These are phyloP conservation scores for Arrhamphus sclerolepis DNA, from an alignment of 2,797 vertebrate species.

Conservation along the genomic window DNA sequence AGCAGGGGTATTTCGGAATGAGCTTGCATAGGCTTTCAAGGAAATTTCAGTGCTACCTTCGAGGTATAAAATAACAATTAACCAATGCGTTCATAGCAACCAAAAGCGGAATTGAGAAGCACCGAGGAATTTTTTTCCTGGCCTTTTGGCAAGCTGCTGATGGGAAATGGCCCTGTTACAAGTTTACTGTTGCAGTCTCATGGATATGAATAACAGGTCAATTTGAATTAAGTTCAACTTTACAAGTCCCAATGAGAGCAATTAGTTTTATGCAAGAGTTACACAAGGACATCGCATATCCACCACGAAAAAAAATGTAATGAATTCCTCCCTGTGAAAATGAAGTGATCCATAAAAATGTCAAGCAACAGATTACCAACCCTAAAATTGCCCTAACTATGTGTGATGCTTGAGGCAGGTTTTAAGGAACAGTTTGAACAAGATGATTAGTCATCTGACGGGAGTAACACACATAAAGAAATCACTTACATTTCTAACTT, in stretches of 20 bases:
- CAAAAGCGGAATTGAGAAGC: conserved; percentile 35
- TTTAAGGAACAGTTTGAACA: conserved; percentile 24
- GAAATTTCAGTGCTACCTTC: conserved; percentile 42
- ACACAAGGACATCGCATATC: conserved; percentile 60
- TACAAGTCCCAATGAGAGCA: conserved; percentile 77
- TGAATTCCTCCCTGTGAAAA: conserved; percentile 66
- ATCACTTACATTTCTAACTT: neutral
- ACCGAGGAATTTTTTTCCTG: conserved; percentile 43
- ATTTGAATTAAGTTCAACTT: conserved; percentile 70
- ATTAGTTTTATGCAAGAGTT: conserved; percentile 71
- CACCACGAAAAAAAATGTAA: conserved; percentile 51
- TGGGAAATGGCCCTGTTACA: conserved; percentile 51
- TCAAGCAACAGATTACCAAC: conserved; percentile 51
- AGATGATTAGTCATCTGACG: conserved; percentile 13
- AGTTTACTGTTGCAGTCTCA: conserved; percentile 51
- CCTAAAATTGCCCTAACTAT: conserved; percentile 35
- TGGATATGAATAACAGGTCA: conserved; percentile 65
- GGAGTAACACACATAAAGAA: conserved; percentile 8
- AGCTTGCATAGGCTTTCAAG: conserved; percentile 35
- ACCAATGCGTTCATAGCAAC: conserved; percentile 52
- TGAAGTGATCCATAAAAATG: conserved; percentile 66
- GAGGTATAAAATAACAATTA: conserved; percentile 57
- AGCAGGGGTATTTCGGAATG: conserved; percentile 25
- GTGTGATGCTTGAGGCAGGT: conserved; percentile 26
- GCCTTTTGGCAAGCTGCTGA: conserved; percentile 39